A percentile compares a stretch with the other conserved stretches of the same genome.
phyloP scores from a whole-genome alignment of 1,140 invertebrate genomes.

The Prorops nasuta region DNA sequence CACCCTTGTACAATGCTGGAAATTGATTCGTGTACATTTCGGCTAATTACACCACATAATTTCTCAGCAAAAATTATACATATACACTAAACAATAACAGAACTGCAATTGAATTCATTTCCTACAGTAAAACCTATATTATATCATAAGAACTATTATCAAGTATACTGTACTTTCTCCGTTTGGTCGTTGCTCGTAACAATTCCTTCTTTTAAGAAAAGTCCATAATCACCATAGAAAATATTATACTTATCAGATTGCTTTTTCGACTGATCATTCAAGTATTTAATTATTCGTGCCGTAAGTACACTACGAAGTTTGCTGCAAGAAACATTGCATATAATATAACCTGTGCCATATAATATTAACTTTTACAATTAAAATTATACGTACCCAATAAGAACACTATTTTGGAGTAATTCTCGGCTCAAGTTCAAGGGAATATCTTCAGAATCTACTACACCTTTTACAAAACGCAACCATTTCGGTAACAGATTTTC shows the following conservation, averaged over 20 bases:
- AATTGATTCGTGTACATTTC: no score
- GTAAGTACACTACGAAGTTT: constrained; percentile 85
- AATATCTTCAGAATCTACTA: constrained; percentile 97
- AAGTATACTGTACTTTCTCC: constrained; percentile 73
- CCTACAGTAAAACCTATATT: no score
- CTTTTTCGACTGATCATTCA: constrained; percentile 83
- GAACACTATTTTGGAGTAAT: constrained; percentile 87
- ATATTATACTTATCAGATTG: constrained; percentile 77
- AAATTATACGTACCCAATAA: constrained; percentile 79
- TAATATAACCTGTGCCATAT: constrained; percentile 3
- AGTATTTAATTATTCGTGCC: constrained; percentile 79
- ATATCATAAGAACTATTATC: no score
- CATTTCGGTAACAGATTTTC: constrained; percentile 92
- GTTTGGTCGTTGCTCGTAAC: constrained; percentile 75
- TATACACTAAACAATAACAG: no score
- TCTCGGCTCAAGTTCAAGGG: constrained; percentile 95
- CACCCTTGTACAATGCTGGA: no score
- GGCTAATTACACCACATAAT: no score
- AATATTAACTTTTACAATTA: constrained; percentile 1
- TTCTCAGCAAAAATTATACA: no score
- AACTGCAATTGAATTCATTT: no score
- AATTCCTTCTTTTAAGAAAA: constrained; percentile 96
- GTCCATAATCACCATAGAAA: constrained; percentile 89
- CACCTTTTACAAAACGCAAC: constrained; percentile 92
- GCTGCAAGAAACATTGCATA: constrained; percentile 56